A percentile compares a stretch with the other conserved stretches of the same genome.
Evolutionary conservation across 2,113 vertebrate species (phyloP).

Genomic region (Dryoscopus gambensis): DNA sequence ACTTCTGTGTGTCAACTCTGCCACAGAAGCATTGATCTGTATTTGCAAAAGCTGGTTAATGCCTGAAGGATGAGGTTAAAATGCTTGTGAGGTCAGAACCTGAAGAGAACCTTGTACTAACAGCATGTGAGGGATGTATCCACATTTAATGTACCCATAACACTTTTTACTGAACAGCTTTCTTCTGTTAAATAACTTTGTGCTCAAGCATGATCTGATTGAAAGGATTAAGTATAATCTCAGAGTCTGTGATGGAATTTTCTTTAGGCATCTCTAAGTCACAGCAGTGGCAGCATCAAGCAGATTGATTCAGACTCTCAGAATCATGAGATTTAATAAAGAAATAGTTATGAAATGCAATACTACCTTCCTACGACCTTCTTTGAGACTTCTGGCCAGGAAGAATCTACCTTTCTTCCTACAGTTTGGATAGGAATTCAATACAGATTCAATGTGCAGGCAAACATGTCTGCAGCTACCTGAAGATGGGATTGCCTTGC

Average conservation of each 20-base stretch:
- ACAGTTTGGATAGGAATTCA: background rate
- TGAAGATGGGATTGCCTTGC: background rate
- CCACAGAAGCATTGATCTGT: background rate
- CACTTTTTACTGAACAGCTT: background rate
- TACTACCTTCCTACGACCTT: background rate
- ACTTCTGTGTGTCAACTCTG: background rate
- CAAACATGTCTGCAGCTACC: accelerated
- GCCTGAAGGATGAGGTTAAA: background rate
- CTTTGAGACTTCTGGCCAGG: background rate
- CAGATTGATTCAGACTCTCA: background rate
- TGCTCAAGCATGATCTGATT: background rate
- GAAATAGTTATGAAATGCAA: background rate
- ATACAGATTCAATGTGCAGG: background rate
- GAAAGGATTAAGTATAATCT: background rate
- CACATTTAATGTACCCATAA: background rate
- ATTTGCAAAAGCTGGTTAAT: background rate
- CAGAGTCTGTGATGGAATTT: background rate
- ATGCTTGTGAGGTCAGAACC: background rate
- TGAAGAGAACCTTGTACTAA: background rate
- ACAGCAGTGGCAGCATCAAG: background rate
- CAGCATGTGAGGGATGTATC: background rate
- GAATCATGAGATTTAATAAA: background rate
- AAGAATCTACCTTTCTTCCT: background rate
- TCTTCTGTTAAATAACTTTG: background rate
- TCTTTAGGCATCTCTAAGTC: background rate